A percentile compares a stretch with the other conserved stretches of the same genome.
Conservation (phyloP, 2,797 vertebrate species). For the Cirrhinus molitorella region DNA sequence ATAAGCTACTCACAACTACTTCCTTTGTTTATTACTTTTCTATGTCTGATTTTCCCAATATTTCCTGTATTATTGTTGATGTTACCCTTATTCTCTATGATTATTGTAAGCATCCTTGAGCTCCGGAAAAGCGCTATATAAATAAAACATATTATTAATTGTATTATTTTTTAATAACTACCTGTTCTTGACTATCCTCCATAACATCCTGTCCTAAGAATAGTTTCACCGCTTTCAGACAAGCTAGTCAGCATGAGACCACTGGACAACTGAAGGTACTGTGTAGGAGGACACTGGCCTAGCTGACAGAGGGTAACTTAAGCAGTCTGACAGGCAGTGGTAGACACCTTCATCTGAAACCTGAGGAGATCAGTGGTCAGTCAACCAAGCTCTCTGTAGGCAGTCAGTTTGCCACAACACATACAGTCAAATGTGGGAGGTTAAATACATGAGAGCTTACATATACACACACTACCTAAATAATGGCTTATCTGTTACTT, state of each 20-base stretch:
- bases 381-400: slow-evolving; percentile 56
- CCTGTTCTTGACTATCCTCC: background rate
- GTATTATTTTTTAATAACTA: no score
- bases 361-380: slow-evolving; percentile 71
- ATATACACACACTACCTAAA: slow-evolving; percentile 3
- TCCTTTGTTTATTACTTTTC: no score
- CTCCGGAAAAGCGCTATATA: no score
- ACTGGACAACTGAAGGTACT: slow-evolving; percentile 35
- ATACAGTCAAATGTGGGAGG: slow-evolving; percentile 2
- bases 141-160: no score
- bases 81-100: no score
- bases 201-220: background rate
- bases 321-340: slow-evolving; percentile 68
- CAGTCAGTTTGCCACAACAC: slow-evolving; percentile 25
- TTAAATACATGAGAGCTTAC: background rate
- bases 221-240: background rate
- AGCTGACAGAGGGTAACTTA: slow-evolving; percentile 70
- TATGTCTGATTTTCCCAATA: no score
- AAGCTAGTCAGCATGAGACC: slow-evolving; percentile 22
- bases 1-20: background rate
- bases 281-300: slow-evolving; percentile 24
- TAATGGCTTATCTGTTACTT: background rate
- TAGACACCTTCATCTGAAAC: slow-evolving; percentile 69
- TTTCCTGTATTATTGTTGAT: no score
- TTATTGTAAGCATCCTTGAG: no score